phyloP scores from a whole-genome alignment of 92 coral and sea anemone genomes.

The Diadumene lineata region DNA sequence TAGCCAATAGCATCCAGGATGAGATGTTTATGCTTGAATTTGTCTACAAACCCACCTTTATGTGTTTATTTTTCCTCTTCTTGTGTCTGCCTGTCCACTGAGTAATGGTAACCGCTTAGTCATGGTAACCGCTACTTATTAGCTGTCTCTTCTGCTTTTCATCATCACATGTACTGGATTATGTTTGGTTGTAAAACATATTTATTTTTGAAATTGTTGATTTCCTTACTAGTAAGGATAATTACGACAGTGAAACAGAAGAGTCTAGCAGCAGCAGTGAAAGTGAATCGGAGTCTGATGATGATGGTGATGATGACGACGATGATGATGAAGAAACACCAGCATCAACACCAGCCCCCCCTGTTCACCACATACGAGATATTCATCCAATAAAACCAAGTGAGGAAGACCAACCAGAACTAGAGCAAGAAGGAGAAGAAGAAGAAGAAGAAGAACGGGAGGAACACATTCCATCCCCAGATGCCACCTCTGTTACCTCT shows the following conservation, averaged over 20 bases:
- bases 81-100: too few species aligned
- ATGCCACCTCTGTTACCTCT: constrained; percentile 12
- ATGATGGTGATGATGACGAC: constrained; percentile 71
- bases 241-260: constrained; percentile 66
- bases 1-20: too few species aligned
- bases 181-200: not conserved
- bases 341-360: constrained; percentile 6
- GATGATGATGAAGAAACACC: constrained; percentile 53
- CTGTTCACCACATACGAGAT: constrained; percentile 15
- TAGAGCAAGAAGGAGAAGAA: constrained; percentile 6
- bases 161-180: not conserved
- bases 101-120: too few species aligned
- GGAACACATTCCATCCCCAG: not conserved
- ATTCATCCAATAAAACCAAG: constrained; percentile 29
- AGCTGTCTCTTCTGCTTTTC: too few species aligned
- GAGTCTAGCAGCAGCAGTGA: constrained; percentile 84
- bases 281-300: constrained; percentile 83
- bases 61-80: too few species aligned
- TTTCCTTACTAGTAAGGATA: constrained; percentile 39
- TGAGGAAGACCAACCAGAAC: constrained; percentile 21
- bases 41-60: too few species aligned
- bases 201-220: too few species aligned
- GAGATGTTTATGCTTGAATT: too few species aligned
- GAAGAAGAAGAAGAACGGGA: not conserved
- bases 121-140: too few species aligned